Evolutionary conservation across 1,140 invertebrate genomes (phyloP).

Genomic region (Drosophila nannoptera): DNA sequence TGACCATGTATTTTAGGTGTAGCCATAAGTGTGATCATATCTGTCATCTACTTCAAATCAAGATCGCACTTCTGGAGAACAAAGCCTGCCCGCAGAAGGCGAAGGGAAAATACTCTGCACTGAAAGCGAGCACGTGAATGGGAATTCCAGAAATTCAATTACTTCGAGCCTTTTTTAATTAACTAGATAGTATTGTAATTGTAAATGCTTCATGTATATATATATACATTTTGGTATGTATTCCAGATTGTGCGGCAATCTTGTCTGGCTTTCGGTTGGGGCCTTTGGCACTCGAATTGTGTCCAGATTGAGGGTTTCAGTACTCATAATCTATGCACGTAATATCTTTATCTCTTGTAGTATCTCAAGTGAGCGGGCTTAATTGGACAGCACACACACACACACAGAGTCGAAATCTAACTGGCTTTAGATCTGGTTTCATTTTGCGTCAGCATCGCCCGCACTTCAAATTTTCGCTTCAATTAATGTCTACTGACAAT

Average conservation of each 20-base stretch:
- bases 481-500: constrained; percentile 9
- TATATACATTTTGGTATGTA: neutral
- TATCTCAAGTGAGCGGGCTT: constrained; percentile 34
- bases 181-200: too few relatives aligned
- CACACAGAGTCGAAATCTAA: constrained; percentile 2
- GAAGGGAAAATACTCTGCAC: too few relatives aligned
- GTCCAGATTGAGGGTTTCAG: constrained; percentile 10
- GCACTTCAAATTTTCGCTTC: constrained; percentile 24
- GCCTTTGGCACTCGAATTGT: constrained; percentile 14
- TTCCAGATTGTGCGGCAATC: neutral
- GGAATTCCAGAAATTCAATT: too few relatives aligned
- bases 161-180: too few relatives aligned
- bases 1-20: constrained; percentile 18
- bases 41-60: constrained; percentile 32
- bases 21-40: constrained; percentile 10
- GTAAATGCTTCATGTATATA: too few relatives aligned
- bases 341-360: constrained; percentile 36
- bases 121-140: too few relatives aligned
- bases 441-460: constrained; percentile 43
- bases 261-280: neutral
- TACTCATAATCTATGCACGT: constrained; percentile 17
- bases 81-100: neutral
- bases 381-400: constrained; percentile 15
- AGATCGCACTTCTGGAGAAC: constrained; percentile 22
- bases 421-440: constrained; percentile 17